These are phyloP conservation scores for Acanthornis magna DNA, from an alignment of 2,797 vertebrate species.

Conservation along the genomic window DNA sequence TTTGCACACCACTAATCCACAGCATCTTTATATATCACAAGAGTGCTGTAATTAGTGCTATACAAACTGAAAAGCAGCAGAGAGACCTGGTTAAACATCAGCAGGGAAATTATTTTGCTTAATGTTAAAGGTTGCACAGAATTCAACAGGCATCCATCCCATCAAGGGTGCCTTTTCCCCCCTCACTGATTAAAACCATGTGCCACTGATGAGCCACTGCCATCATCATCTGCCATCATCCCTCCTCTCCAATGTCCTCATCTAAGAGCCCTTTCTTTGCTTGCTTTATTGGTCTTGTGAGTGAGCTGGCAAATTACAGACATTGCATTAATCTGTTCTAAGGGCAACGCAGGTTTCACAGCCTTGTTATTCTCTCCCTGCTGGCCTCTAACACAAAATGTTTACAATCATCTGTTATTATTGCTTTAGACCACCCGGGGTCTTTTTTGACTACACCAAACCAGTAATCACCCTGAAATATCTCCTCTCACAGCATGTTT, in stretches of 20 bases:
- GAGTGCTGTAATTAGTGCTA: not conserved
- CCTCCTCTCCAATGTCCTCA: constrained; percentile 4
- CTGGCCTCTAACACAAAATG: not conserved
- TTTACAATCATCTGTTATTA: constrained; percentile 17
- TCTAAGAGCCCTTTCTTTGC: not conserved
- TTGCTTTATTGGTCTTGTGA: not conserved
- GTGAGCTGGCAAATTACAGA: not conserved
- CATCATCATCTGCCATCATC: not conserved
- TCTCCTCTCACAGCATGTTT: not conserved
- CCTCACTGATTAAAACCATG: not conserved
- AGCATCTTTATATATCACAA: not conserved
- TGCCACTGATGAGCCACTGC: not conserved
- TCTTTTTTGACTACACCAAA: not conserved
- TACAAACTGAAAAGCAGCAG: not conserved
- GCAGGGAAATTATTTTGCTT: not conserved
- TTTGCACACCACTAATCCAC: not conserved
- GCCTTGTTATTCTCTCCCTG: not conserved
- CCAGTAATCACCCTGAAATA: not conserved
- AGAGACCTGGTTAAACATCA: not conserved
- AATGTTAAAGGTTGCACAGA: not conserved
- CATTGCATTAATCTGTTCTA: not conserved
- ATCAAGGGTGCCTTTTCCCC: not conserved
- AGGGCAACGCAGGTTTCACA: not conserved
- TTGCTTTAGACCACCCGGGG: not conserved
- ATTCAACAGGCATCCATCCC: not conserved